These are phyloP conservation scores for Trissolcus brochymenae DNA, from an alignment of 2,888 invertebrate species.

Conservation along the genomic window DNA sequence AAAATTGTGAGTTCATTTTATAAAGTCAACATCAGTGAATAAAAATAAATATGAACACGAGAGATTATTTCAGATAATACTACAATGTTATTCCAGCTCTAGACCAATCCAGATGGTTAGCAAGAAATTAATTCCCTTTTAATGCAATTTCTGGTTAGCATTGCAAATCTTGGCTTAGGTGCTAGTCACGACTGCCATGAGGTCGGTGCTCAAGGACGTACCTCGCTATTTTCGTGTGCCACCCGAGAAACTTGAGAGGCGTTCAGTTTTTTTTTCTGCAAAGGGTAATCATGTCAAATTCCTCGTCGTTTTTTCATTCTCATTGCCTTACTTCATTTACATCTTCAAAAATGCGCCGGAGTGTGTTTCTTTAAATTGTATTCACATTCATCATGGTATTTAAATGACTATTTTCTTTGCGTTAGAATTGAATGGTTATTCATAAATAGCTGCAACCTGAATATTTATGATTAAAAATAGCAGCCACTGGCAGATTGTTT, in stretches of 20 bases:
- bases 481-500: no score
- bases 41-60: conserved; percentile 61
- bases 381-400: no score
- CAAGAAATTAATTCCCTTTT: conserved; percentile 74
- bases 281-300: conserved; percentile 63
- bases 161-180: conserved; percentile 69
- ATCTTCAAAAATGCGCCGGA: background rate
- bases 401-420: no score
- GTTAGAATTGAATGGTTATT: no score
- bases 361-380: no score
- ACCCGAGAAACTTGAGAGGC: conserved; percentile 43
- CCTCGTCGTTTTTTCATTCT: conserved; percentile 37
- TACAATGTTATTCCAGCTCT: conserved; percentile 62
- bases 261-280: conserved; percentile 59
- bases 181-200: conserved; percentile 55
- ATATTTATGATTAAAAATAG: no score
- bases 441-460: no score
- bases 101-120: conserved; percentile 71
- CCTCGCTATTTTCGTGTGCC: conserved; percentile 17
- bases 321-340: conserved; percentile 36
- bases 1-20: no score
- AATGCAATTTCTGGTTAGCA: conserved; percentile 74
- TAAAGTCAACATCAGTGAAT: conserved; percentile 49
- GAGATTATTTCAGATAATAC: conserved; percentile 68
- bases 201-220: conserved; percentile 53